A percentile compares a stretch with the other conserved stretches of the same genome.
These are phyloP conservation scores for Phenganax marumi DNA, from an alignment of 92 coral and sea anemone genomes.

Conservation along the genomic window DNA sequence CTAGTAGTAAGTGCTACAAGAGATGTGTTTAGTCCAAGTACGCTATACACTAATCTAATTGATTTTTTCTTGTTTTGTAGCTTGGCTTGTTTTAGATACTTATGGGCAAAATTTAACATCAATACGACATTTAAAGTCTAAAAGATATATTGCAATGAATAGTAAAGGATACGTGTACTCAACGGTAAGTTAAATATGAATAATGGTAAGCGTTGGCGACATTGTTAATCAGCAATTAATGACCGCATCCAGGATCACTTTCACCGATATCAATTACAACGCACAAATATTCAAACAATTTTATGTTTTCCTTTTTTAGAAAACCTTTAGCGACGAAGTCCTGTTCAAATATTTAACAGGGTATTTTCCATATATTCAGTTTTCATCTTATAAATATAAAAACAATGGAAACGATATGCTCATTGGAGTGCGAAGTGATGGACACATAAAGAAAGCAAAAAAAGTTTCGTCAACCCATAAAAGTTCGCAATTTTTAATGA, in stretches of 20 bases:
- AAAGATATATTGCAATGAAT: slow-evolving; percentile 65
- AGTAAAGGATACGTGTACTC: slow-evolving; percentile 60
- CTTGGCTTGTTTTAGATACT: slow-evolving; percentile 41
- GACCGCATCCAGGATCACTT: neutral
- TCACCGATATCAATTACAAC: neutral
- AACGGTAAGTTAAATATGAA: slow-evolving; percentile 50
- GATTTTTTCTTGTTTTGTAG: slow-evolving; percentile 12
- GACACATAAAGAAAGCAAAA: neutral
- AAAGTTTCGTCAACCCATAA: slow-evolving; percentile 1
- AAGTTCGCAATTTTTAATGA: slow-evolving; percentile 15
- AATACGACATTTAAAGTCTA: slow-evolving; percentile 45
- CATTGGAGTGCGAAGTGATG: slow-evolving; percentile 5
- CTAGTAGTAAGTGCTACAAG: neutral
- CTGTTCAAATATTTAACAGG: slow-evolving; percentile 16
- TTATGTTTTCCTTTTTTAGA: neutral
- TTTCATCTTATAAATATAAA: slow-evolving; percentile 27
- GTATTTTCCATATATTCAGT: slow-evolving; percentile 17
- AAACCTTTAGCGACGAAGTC: slow-evolving; percentile 15
- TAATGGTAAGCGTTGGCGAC: neutral
- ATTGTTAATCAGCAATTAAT: neutral
- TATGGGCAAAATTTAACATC: slow-evolving; percentile 50
- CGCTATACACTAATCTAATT: neutral
- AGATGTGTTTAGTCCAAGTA: neutral
- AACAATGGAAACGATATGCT: slow-evolving; percentile 4
- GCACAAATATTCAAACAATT: neutral